phyloP scores from a whole-genome alignment of 2,797 vertebrate species.

The Cynopterus sphinx region DNA sequence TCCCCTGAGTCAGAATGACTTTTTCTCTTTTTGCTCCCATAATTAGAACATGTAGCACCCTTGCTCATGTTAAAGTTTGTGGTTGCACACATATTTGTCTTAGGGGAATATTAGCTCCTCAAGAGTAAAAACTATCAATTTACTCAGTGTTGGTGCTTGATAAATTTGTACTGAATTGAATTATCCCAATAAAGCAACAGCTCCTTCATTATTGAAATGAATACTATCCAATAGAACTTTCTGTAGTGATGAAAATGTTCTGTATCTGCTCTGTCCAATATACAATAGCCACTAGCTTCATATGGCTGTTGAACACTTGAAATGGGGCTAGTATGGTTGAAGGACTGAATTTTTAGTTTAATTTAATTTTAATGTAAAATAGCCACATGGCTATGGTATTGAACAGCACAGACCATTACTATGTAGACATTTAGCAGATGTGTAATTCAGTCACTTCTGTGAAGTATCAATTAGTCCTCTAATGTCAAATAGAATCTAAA shows the following conservation, averaged over 20 bases:
- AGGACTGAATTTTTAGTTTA: neutral
- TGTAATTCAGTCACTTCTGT: neutral
- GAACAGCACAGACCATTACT: neutral
- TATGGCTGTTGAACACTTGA: neutral
- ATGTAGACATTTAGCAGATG: neutral
- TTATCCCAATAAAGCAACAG: neutral
- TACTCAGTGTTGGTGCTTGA: neutral
- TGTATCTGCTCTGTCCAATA: neutral
- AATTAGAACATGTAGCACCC: neutral
- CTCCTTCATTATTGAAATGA: neutral
- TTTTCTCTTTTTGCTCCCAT: neutral
- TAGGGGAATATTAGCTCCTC: neutral
- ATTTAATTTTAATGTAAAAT: constrained; percentile 24
- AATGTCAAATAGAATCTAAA: constrained; percentile 6
- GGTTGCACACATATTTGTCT: neutral
- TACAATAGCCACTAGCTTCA: neutral
- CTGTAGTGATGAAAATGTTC: neutral
- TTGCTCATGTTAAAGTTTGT: neutral
- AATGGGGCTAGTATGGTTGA: neutral
- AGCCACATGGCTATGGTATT: neutral
- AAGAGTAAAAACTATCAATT: neutral
- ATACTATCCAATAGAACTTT: neutral
- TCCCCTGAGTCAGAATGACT: neutral
- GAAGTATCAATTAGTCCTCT: neutral
- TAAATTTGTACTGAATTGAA: constrained; percentile 10